Base-by-base conservation (phyloP, 2,888 invertebrate genomes). In the Onchidella celtica region DNA sequence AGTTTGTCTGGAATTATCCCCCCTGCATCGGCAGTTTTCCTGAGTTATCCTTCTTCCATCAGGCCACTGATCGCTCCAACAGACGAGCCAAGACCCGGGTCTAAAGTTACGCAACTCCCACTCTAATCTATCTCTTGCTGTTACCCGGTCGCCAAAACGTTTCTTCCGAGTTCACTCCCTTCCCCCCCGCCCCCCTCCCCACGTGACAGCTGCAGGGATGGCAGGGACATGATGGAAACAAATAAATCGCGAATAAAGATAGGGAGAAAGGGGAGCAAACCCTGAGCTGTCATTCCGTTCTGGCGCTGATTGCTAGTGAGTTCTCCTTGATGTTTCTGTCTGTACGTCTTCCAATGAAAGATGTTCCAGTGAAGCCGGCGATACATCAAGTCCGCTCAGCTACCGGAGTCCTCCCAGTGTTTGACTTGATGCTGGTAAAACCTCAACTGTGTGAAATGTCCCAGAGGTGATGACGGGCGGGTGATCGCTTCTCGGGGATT, bases 91-190 rank as follows among this genome's bases (percentile, higher is more conserved):
- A n/a, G 40, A 21, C 27, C 21, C 17, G 69, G 27, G n/a, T n/a
- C n/a, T 77, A 77, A n/a, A 68, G 68, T 77, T 77, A 77, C 68
- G 77, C 61, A 70, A 78, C 61, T 59, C 69, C 38, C 24, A n/a
- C 6, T 17, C 36, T 70, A 59, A 70, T 69, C 69, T 78, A 34
- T 70, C 40, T 57, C 70, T 32, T 61, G 61, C 24, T 78, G 61
- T 17, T 78, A 21, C 32, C 17, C 29, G n/a, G 69, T 40, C 61
- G 78, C 57, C 36, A 24, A 34, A 38, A 55, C 24, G 61, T 38
- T 40, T 36, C 40, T 27, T 2, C n/a, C 17, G 38, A 6, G n/a
- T 38, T 69, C 40, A 14, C 69, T 69, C 32, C 69, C n/a, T n/a
- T n/a, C n/a, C n/a, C n/a, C n/a, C n/a, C n/a, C n/a, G n/a, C n/a